These are phyloP conservation scores for human (Homo sapiens) DNA, from an alignment of 2,113 vertebrate genomes.

Conservation along the genomic window DNA sequence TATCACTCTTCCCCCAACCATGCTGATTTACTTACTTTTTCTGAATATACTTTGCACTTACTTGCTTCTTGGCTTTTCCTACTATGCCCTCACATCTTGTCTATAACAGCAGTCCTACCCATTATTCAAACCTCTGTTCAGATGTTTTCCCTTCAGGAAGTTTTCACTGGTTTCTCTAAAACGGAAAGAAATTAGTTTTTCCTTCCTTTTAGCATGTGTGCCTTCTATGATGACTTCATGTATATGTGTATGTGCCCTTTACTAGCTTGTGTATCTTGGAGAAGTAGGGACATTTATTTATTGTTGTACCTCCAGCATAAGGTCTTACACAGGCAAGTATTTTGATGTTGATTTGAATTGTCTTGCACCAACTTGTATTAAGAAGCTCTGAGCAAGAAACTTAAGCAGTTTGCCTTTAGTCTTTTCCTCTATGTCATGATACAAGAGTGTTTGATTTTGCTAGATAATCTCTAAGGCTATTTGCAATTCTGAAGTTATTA, in stretches of 20 bases:
- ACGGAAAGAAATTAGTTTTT: not conserved
- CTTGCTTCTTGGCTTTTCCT: conserved; percentile 8
- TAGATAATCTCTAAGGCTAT: not conserved
- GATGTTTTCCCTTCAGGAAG: not conserved
- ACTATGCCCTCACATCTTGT: not conserved
- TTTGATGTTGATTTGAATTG: conserved; percentile 22
- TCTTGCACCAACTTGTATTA: not conserved
- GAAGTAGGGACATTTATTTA: not conserved
- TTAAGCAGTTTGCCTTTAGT: not conserved
- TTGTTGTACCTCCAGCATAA: not conserved
- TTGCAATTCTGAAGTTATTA: not conserved
- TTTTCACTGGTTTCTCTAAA: not conserved
- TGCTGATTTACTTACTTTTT: not conserved
- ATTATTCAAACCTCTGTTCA: not conserved
- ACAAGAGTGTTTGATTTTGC: not conserved
- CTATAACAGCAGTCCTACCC: not conserved
- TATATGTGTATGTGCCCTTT: not conserved
- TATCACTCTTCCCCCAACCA: not conserved
- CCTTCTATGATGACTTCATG: not conserved
- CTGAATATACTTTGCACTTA: not conserved
- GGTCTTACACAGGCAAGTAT: not conserved
- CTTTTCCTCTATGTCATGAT: conserved; percentile 7
- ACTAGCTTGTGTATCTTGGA: not conserved
- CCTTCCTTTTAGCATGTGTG: not conserved
- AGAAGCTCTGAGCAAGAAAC: conserved; percentile 8